These are phyloP conservation scores for Tenrec ecaudatus DNA, from an alignment of 2,113 vertebrate genomes.

Conservation along the genomic window DNA sequence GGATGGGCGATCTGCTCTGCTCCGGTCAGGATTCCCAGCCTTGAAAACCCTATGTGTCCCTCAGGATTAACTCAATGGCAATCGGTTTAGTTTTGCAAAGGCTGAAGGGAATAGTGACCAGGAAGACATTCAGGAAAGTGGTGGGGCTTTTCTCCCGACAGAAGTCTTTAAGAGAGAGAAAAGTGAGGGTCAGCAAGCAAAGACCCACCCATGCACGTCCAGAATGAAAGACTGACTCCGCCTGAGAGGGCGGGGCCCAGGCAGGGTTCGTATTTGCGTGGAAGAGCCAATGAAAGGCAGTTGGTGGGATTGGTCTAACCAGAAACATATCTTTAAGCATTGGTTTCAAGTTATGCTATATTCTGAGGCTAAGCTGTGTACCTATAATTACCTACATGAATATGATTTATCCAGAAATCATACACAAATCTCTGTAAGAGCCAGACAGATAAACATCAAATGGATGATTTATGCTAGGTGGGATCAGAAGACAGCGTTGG, in stretches of 20 bases:
- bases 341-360: neutral
- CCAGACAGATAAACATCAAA: neutral
- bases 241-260: neutral
- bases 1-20: no score
- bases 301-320: neutral
- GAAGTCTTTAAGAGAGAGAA: neutral
- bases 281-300: neutral
- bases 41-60: no score
- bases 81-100: neutral
- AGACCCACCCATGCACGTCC: neutral
- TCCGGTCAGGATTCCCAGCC: no score
- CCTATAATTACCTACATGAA: slow-evolving; percentile 13
- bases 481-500: neutral
- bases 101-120: neutral
- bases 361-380: neutral
- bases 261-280: neutral
- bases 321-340: neutral
- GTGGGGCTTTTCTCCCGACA: neutral
- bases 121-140: neutral
- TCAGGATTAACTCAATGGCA: no score
- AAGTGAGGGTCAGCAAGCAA: no score
- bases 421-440: neutral
- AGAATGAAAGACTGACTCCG: neutral
- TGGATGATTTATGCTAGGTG: neutral
- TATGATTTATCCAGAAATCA: neutral